phyloP scores from a whole-genome alignment of 2,797 vertebrate species.

The Psittacula echo region DNA sequence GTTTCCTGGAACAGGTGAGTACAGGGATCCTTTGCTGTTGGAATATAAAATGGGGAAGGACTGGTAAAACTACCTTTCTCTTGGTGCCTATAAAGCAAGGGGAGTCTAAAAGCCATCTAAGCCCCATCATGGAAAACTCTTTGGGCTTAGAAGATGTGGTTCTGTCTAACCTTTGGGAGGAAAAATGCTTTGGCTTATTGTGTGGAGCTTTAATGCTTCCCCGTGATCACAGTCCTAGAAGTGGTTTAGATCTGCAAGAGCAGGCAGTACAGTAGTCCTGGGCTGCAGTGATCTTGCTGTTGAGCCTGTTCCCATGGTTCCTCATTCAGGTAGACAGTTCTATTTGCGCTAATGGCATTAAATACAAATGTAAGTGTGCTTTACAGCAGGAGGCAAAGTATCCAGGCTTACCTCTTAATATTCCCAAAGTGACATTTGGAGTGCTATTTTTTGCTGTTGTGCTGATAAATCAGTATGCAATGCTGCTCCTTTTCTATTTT shows the following conservation, averaged over 20 bases:
- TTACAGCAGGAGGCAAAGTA: background rate
- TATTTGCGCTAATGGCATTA: background rate
- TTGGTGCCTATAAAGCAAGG: background rate
- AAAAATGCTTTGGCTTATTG: background rate
- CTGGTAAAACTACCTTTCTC: background rate
- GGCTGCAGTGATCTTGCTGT: background rate
- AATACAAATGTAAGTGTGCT: background rate
- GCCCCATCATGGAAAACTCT: background rate
- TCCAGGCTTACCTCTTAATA: constrained; percentile 33
- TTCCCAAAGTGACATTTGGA: constrained; percentile 60
- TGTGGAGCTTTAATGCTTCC: background rate
- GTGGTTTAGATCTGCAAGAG: background rate
- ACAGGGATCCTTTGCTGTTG: background rate
- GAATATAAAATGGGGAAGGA: background rate
- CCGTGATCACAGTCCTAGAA: background rate
- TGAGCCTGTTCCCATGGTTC: background rate
- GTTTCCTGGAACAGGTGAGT: background rate
- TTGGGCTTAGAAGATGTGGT: background rate
- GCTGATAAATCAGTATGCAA: constrained; percentile 29
- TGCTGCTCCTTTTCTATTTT: constrained; percentile 63
- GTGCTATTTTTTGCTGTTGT: constrained; percentile 44
- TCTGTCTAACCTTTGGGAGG: background rate
- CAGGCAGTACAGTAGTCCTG: background rate
- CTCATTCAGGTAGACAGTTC: constrained; percentile 6
- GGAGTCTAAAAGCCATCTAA: background rate